These are phyloP conservation scores for Crotalus viridis DNA, from an alignment of 2,113 vertebrate species.

Conservation along the genomic window DNA sequence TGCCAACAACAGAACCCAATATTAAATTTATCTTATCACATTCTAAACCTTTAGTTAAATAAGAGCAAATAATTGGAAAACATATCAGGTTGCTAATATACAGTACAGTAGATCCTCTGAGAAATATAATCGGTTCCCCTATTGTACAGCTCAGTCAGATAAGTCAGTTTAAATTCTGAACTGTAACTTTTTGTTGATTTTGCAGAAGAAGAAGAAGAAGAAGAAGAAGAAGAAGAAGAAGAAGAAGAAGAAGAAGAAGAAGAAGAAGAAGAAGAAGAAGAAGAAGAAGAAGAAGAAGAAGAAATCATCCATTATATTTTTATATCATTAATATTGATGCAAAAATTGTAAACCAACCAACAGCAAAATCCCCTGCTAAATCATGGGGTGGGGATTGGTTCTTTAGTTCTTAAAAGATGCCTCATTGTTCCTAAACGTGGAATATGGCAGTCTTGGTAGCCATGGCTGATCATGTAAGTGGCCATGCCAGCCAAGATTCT, in stretches of 20 bases:
- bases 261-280: no score
- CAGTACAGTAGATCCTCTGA: neutral
- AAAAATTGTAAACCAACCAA: neutral
- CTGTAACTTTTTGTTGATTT: neutral
- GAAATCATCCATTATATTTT: neutral
- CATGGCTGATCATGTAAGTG: neutral
- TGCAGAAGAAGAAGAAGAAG: no score
- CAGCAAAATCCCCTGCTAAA: neutral
- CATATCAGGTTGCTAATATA: neutral
- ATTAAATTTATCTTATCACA: neutral
- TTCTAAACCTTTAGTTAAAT: neutral
- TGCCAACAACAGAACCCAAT: neutral
- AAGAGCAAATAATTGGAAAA: neutral
- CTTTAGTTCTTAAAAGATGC: neutral
- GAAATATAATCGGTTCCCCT: neutral
- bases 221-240: no score
- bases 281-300: no score
- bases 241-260: no score
- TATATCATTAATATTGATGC: neutral
- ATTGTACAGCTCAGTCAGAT: neutral
- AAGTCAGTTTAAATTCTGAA: neutral
- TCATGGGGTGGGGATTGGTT: neutral
- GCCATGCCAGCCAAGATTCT: neutral
- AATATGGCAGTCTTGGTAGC: neutral
- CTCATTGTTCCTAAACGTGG: neutral